Conservation (phyloP, 2,888 invertebrate species). For the Agonopterix arenella region DNA sequence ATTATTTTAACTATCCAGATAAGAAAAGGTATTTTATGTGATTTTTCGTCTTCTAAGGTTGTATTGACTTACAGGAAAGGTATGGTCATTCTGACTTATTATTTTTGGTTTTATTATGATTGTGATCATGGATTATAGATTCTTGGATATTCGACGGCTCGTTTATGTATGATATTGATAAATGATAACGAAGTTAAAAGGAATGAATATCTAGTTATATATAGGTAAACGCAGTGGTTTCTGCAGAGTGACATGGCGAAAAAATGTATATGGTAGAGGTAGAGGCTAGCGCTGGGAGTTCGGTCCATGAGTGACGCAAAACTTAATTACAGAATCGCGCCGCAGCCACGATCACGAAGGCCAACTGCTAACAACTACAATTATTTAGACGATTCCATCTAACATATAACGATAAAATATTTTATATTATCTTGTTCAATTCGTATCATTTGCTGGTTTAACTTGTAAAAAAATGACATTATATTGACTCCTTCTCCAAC, state of each 20-base stretch:
- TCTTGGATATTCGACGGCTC: no score
- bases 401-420: conserved; percentile 48
- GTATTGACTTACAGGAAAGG: no score
- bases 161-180: no score
- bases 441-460: conserved; percentile 41
- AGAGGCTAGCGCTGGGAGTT: conserved; percentile 69
- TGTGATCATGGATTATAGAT: no score
- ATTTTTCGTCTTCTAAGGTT: no score
- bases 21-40: no score
- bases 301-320: conserved; percentile 69
- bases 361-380: conserved; percentile 61
- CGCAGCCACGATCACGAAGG: conserved; percentile 59
- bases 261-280: conserved; percentile 51
- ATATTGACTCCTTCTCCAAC: conserved; percentile 56
- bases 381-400: conserved; percentile 60
- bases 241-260: conserved; percentile 54
- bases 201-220: neutral
- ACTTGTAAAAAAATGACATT: conserved; percentile 51
- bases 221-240: conserved; percentile 20
- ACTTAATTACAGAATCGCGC: conserved; percentile 71
- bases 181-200: no score
- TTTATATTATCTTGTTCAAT: conserved; percentile 48
- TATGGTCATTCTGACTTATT: no score
- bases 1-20: no score
- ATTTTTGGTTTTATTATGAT: no score